Percentiles rank a stretch among this genome's conserved stretches.
phyloP scores from a whole-genome alignment of 2,113 vertebrate genomes.

The Thunnus thynnus region DNA sequence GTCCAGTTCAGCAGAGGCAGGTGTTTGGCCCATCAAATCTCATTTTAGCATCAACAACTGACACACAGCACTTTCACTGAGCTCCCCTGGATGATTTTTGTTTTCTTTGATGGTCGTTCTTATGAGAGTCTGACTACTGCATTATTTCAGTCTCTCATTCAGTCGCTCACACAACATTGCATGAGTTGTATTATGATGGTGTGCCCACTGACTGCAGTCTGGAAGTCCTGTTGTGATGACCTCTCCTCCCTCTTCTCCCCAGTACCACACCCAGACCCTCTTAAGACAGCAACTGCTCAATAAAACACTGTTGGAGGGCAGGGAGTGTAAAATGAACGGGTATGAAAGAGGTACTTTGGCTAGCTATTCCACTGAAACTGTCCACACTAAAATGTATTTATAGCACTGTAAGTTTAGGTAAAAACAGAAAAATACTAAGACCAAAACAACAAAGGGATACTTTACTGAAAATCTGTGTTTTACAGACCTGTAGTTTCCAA shows the following conservation, averaged over 20 bases:
- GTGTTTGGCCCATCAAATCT: conserved; percentile 39
- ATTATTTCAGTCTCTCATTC: conserved; percentile 35
- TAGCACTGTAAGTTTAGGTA: neutral
- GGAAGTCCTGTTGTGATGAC: neutral
- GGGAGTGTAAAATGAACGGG: conserved; percentile 12
- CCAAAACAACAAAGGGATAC: neutral
- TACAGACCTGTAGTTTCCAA: neutral
- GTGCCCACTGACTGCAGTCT: neutral
- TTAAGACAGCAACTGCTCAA: neutral
- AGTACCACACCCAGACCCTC: neutral
- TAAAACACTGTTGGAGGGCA: conserved; percentile 20
- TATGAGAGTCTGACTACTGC: neutral
- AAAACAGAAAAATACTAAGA: neutral
- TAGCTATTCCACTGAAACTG: neutral
- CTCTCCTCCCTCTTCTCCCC: neutral
- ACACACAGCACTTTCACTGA: conserved; percentile 14
- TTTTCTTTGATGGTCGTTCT: conserved; percentile 9
- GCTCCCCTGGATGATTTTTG: neutral
- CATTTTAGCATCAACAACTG: conserved; percentile 49
- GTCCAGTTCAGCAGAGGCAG: conserved; percentile 38
- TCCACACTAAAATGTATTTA: neutral
- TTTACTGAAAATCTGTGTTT: neutral
- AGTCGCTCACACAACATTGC: neutral
- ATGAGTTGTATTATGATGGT: neutral
- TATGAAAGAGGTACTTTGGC: neutral